Percentiles rank a stretch among this genome's conserved stretches.
phyloP scores from a whole-genome alignment of 1,140 invertebrate species.

The Eupeodes corollae region DNA sequence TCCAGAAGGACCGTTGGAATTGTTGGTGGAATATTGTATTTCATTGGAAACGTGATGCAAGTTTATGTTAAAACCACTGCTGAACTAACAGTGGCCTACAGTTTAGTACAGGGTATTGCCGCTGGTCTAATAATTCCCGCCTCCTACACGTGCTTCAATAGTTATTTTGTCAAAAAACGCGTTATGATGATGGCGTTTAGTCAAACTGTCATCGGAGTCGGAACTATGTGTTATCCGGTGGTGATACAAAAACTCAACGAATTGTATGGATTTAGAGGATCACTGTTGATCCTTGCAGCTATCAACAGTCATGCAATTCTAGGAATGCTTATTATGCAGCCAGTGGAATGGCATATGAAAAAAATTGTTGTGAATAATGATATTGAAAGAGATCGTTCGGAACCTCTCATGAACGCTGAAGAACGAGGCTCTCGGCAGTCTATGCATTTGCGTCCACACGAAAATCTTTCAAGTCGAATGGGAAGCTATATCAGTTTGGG shows the following conservation, averaged over 20 bases:
- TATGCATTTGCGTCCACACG: not conserved
- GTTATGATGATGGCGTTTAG: conserved; percentile 48
- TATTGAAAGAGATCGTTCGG: conserved; percentile 23
- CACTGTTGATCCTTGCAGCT: conserved; percentile 46
- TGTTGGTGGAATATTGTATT: conserved; percentile 43
- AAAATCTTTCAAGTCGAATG: conserved; percentile 16
- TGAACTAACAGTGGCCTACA: conserved; percentile 44
- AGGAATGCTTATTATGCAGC: conserved; percentile 51
- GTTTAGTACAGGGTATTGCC: conserved; percentile 45
- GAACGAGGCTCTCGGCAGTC: conserved; percentile 2
- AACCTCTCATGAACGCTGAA: conserved; percentile 20
- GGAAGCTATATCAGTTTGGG: conserved; percentile 36
- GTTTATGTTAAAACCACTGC: conserved; percentile 42
- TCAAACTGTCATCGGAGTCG: conserved; percentile 45
- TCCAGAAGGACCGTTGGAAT: conserved; percentile 44
- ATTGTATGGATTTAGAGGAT: conserved; percentile 49
- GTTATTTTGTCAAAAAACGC: conserved; percentile 46
- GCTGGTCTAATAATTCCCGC: conserved; percentile 48
- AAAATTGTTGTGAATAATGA: conserved; percentile 27
- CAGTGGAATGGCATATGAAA: conserved; percentile 56
- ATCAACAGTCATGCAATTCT: conserved; percentile 50
- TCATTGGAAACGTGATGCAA: conserved; percentile 41
- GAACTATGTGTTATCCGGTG: conserved; percentile 46
- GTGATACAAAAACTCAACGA: conserved; percentile 40
- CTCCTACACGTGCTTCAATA: conserved; percentile 45